A percentile compares a stretch with the other conserved stretches of the same genome.
Evolutionary conservation across 1,140 invertebrate species (phyloP).

Genomic region (Muscidifurax raptorellus): DNA sequence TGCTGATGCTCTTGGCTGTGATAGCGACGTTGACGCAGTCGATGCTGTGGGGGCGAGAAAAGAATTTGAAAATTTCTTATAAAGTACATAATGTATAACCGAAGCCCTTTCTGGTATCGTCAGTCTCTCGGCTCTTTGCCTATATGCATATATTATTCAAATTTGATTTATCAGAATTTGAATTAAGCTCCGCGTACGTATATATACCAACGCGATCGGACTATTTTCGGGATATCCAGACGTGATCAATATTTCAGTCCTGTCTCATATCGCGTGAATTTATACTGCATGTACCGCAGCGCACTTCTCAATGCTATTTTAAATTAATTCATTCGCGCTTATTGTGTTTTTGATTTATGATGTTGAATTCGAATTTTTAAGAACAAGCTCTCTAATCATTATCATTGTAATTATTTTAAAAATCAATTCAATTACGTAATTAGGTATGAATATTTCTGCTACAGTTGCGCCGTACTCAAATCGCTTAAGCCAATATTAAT

Average conservation of each 20-base stretch:
- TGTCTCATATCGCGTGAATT: background rate
- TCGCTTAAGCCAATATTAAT: too few species aligned
- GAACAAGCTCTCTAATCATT: too few species aligned
- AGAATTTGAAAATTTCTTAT: background rate
- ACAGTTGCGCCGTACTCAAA: too few species aligned
- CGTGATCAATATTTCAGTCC: background rate
- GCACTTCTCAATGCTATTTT: background rate
- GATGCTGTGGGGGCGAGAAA: background rate
- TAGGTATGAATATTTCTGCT: too few species aligned
- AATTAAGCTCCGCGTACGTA: background rate
- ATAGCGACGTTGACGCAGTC: slow-evolving; percentile 20
- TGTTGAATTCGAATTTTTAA: too few species aligned
- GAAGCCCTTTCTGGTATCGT: too few species aligned
- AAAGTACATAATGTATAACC: too few species aligned
- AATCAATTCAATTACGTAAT: too few species aligned
- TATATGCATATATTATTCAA: background rate
- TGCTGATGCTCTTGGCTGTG: background rate
- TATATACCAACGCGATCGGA: background rate
- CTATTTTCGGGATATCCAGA: background rate
- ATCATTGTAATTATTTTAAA: too few species aligned
- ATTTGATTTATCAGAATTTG: background rate
- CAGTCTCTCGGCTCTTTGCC: too few species aligned
- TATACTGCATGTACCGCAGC: background rate
- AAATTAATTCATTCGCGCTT: background rate
- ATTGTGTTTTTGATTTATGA: too few species aligned